Conservation (phyloP, 2,888 invertebrate genomes). For the Drosophila pseudotakahashii region DNA sequence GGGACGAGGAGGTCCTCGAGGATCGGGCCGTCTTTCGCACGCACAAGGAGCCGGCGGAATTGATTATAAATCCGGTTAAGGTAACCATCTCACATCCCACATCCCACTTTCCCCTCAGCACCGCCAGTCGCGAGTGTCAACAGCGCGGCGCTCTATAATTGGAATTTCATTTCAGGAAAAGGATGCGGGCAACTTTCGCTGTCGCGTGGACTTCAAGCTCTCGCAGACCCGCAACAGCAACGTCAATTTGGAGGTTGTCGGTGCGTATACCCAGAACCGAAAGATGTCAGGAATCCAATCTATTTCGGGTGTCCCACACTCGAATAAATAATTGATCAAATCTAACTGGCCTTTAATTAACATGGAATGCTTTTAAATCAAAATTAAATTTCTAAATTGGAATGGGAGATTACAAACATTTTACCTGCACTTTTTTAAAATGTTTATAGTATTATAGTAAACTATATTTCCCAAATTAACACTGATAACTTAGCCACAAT, state of each 20-base stretch:
- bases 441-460: too few relatives aligned
- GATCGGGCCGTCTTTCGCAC: slow-evolving; percentile 87
- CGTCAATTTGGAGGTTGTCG: slow-evolving; percentile 91
- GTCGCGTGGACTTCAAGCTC: slow-evolving; percentile 91
- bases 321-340: neutral
- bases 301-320: slow-evolving; percentile 7
- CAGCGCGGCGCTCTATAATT: slow-evolving; percentile 59
- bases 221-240: slow-evolving; percentile 91
- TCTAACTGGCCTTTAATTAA: neutral
- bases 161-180: slow-evolving; percentile 84
- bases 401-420: too few relatives aligned
- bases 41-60: slow-evolving; percentile 86
- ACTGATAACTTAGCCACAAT: too few relatives aligned
- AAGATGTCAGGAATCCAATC: slow-evolving; percentile 19
- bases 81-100: slow-evolving; percentile 68
- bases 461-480: too few relatives aligned
- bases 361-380: neutral
- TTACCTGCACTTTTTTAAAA: too few relatives aligned
- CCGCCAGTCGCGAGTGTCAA: slow-evolving; percentile 43
- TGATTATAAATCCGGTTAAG: slow-evolving; percentile 87
- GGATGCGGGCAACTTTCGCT: slow-evolving; percentile 90
- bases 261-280: slow-evolving; percentile 86
- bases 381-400: neutral
- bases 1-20: slow-evolving; percentile 86
- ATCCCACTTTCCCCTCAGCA: neutral